Percentiles rank a stretch among this genome's conserved stretches.
phyloP scores from a whole-genome alignment of 1,140 invertebrate genomes.

The Calycopis cecrops region DNA sequence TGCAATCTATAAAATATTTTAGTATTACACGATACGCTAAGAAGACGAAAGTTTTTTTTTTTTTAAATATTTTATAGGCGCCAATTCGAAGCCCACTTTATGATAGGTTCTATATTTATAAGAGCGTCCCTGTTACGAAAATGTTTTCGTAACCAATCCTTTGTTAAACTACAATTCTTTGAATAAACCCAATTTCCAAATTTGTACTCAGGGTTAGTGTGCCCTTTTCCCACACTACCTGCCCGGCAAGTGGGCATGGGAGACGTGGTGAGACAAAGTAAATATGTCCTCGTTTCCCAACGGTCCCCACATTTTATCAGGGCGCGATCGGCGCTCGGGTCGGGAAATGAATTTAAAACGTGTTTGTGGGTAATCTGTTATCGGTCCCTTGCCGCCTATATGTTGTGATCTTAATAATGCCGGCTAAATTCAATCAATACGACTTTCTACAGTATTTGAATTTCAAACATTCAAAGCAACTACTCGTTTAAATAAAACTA shows the following conservation, averaged over 20 bases:
- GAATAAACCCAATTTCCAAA: conserved; percentile 13
- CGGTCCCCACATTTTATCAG: conserved; percentile 71
- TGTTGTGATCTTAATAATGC: conserved; percentile 63
- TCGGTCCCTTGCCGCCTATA: conserved; percentile 71
- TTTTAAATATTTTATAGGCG: no score
- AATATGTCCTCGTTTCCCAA: conserved; percentile 69
- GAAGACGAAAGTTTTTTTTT: no score
- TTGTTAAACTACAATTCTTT: background rate
- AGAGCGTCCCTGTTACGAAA: no score
- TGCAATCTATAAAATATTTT: no score
- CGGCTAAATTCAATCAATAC: conserved; percentile 37
- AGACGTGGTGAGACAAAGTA: conserved; percentile 67
- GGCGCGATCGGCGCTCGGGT: conserved; percentile 68
- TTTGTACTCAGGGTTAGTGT: conserved; percentile 23
- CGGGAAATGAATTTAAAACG: conserved; percentile 75
- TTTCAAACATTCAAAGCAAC: background rate
- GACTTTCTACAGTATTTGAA: conserved; percentile 32
- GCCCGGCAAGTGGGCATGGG: conserved; percentile 63
- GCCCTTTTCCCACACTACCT: conserved; percentile 71
- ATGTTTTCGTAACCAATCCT: background rate
- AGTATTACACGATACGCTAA: no score
- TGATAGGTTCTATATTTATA: no score
- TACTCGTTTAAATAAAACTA: no score
- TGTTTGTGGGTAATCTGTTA: conserved; percentile 75
- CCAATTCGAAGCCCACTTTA: no score